Conservation (phyloP, 1,140 invertebrate species). For the Caerostris darwini region DNA sequence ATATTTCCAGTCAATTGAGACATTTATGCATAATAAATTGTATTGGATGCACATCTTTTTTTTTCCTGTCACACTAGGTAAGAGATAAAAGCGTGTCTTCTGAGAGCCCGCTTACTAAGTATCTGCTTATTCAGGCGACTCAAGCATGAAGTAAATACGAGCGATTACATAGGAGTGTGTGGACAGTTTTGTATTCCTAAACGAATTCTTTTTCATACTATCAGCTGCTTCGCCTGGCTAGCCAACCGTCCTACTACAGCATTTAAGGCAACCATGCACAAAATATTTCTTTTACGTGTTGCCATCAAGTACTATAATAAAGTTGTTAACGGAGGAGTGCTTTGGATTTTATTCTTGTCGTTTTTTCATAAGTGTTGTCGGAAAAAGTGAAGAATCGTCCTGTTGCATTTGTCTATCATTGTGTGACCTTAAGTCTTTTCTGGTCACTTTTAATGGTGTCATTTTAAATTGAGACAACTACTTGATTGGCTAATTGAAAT, state of each 20-base stretch:
- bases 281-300: constrained; percentile 60
- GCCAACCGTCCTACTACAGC: constrained; percentile 72
- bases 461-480: neutral
- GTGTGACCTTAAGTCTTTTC: neutral
- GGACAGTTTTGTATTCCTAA: constrained; percentile 73
- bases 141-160: constrained; percentile 73
- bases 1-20: too few species aligned
- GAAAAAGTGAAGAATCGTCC: neutral
- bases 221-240: constrained; percentile 69
- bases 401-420: neutral
- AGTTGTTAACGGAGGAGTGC: constrained; percentile 50
- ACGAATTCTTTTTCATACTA: constrained; percentile 65
- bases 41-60: too few species aligned
- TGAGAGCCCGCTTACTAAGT: constrained; percentile 47
- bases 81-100: neutral
- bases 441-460: neutral
- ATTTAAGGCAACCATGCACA: constrained; percentile 69
- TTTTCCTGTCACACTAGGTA: too few species aligned
- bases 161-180: constrained; percentile 54
- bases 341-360: constrained; percentile 69
- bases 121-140: constrained; percentile 70
- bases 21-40: too few species aligned
- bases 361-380: neutral
- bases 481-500: too few species aligned
- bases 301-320: constrained; percentile 72